Percentiles rank a stretch among this genome's conserved stretches.
Evolutionary conservation across 2,797 vertebrate species (phyloP).

Genomic region (Sebastes reedi): DNA sequence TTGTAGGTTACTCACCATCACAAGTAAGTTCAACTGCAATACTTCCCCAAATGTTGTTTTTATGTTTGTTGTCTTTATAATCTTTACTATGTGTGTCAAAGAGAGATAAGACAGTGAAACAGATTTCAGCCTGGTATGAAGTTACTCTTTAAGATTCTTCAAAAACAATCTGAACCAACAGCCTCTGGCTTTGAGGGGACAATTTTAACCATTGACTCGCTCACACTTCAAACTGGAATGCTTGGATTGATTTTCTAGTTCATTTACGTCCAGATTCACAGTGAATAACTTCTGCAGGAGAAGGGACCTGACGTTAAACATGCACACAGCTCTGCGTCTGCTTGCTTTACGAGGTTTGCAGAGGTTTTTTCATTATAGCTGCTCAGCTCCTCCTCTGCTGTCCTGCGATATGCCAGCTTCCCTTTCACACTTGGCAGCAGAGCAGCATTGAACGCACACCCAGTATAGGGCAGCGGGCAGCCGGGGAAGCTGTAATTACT

Average conservation of each 20-base stretch:
- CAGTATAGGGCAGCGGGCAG: constrained; percentile 36
- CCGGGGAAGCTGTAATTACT: constrained; percentile 62
- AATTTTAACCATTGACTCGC: neutral
- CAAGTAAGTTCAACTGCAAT: no score
- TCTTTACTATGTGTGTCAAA: no score
- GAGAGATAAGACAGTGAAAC: neutral
- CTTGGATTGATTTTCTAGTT: constrained; percentile 45
- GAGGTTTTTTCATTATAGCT: constrained; percentile 41
- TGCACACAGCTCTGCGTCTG: constrained; percentile 8
- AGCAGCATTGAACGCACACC: constrained; percentile 25
- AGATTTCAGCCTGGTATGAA: neutral
- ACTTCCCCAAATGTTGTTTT: no score
- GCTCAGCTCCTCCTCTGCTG: constrained; percentile 52
- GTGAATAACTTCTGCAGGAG: constrained; percentile 18
- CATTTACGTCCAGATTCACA: constrained; percentile 44
- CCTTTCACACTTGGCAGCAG: constrained; percentile 63
- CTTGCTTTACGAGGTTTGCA: constrained; percentile 50
- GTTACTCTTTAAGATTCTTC: neutral
- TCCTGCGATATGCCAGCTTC: constrained; percentile 47
- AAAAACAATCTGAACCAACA: neutral
- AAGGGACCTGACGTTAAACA: constrained; percentile 34
- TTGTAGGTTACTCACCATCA: neutral
- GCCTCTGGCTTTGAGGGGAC: neutral
- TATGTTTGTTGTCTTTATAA: no score
- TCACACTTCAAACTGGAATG: constrained; percentile 14